Evolutionary conservation across 1,140 invertebrate genomes (phyloP).

Genomic region (Plodia interpunctella): DNA sequence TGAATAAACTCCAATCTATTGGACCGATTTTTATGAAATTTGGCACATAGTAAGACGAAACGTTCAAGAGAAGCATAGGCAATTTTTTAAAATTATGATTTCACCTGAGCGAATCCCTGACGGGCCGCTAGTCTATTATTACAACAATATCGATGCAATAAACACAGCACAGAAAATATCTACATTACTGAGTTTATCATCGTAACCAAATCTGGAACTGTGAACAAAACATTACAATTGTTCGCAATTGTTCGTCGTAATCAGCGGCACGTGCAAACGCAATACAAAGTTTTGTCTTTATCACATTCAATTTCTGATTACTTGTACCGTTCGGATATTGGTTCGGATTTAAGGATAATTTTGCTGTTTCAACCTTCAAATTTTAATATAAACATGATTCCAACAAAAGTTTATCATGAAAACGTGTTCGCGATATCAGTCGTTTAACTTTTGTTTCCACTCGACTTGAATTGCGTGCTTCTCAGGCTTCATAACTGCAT

Average conservation of each 20-base stretch:
- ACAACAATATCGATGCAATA: not conserved
- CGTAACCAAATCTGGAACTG: slow-evolving; percentile 22
- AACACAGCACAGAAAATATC: not conserved
- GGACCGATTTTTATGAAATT: too few relatives aligned
- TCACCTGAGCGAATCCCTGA: too few relatives aligned
- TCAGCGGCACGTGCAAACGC: slow-evolving; percentile 24
- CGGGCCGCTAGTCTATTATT: too few relatives aligned
- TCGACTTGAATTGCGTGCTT: not conserved
- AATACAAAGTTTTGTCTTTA: slow-evolving; percentile 31
- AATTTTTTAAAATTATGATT: too few relatives aligned
- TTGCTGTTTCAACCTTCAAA: slow-evolving; percentile 24
- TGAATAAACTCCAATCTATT: too few relatives aligned
- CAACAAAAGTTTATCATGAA: not conserved
- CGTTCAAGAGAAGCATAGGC: too few relatives aligned
- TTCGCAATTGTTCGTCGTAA: slow-evolving; percentile 29
- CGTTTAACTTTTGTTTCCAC: not conserved
- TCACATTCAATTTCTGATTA: slow-evolving; percentile 33
- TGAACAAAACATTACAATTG: slow-evolving; percentile 42
- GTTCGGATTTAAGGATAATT: slow-evolving; percentile 34
- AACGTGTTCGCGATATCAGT: not conserved
- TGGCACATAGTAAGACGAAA: too few relatives aligned
- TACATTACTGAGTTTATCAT: slow-evolving; percentile 8
- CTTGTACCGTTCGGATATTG: slow-evolving; percentile 20
- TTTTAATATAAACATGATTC: slow-evolving; percentile 33
- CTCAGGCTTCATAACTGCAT: not conserved